Base-by-base conservation (phyloP, 2,888 invertebrate species). In the Alloscopus bannaensis region DNA sequence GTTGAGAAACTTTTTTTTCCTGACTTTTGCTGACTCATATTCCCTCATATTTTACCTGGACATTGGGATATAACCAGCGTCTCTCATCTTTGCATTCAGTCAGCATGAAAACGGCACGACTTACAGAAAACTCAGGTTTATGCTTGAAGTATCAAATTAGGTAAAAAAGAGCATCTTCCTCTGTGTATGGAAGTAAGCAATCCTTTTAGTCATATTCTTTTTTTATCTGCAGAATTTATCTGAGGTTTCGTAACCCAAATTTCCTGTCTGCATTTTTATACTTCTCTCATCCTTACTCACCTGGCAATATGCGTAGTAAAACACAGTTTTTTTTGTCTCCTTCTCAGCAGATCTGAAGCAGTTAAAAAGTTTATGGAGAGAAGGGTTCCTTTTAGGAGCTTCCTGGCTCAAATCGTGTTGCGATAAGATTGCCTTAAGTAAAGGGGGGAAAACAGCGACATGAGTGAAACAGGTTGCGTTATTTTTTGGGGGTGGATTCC, bases 201-300 rank as follows among this genome's bases (percentile, higher is more conserved):
- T 70, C 71, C 72, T 72, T 64, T 64, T 52, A 72, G 64, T 72
- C 52, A 42, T n/a, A n/a, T n/a, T n/a, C 22, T 47, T 18, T 60
- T 28, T 59, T 76, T 76, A 76, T 76, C 76, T 47, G 22, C 42
- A 40, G 76, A 59, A 55, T 76, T 76, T 26, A 68, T 68, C 68
- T 28, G 45, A 29, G 59, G 68, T 68, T 76, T 76, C 59, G 68
- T 68, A 76, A 66, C 76, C 60, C 42, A 75, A 75, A 75, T 75
- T 75, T 68, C 68, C 76, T 66, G 66, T 60, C 68, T 68, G 64
- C 57, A 57, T 40, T 20, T 2, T 29, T 52, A 24, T 55, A n/a
- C 18, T 62, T 29, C 42, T 45, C 2, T 55, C 40, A 24, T 55
- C 62, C 60, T 71, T 52, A 71, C 60, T 62, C 13, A 62, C 62